These are phyloP conservation scores for Schizopygopsis pylzovi DNA, from an alignment of 2,797 vertebrate genomes.

Conservation along the genomic window DNA sequence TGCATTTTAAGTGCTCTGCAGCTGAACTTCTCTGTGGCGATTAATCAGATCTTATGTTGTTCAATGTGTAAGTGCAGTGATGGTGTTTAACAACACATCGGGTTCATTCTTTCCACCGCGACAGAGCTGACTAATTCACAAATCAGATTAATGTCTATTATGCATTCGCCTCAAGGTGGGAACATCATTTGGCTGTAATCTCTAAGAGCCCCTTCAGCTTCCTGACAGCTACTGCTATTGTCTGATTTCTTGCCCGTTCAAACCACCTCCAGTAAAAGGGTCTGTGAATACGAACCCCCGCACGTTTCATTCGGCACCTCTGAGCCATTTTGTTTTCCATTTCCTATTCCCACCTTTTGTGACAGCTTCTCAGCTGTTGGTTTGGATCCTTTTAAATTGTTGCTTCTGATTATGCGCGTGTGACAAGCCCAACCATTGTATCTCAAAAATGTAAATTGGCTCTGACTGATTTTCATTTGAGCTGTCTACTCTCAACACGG, in stretches of 20 bases:
- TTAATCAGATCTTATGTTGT: not conserved
- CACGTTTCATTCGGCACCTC: not conserved
- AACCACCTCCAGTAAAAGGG: conserved; percentile 27
- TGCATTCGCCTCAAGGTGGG: not conserved
- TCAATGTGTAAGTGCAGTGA: not conserved
- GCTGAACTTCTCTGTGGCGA: not conserved
- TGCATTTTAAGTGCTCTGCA: not conserved
- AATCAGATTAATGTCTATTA: conserved; percentile 23
- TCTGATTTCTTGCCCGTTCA: not conserved
- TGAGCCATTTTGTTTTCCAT: conserved; percentile 30
- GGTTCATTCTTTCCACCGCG: not conserved
- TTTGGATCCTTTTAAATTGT: conserved; percentile 32
- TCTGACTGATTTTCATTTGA: conserved; percentile 47
- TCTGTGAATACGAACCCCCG: not conserved
- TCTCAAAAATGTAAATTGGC: conserved; percentile 36
- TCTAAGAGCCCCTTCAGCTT: conserved; percentile 30
- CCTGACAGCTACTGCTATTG: conserved; percentile 20
- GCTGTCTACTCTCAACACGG: conserved; percentile 35
- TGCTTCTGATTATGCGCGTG: conserved; percentile 37
- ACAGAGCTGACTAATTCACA: conserved; percentile 6
- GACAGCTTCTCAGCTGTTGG: conserved; percentile 24
- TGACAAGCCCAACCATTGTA: conserved; percentile 33
- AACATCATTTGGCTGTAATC: conserved; percentile 32
- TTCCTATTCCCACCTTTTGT: conserved; percentile 5
- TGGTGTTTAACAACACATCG: conserved; percentile 19